Evolutionary conservation across 2,888 invertebrate genomes (phyloP).

Genomic region (Thymelicus lineola): DNA sequence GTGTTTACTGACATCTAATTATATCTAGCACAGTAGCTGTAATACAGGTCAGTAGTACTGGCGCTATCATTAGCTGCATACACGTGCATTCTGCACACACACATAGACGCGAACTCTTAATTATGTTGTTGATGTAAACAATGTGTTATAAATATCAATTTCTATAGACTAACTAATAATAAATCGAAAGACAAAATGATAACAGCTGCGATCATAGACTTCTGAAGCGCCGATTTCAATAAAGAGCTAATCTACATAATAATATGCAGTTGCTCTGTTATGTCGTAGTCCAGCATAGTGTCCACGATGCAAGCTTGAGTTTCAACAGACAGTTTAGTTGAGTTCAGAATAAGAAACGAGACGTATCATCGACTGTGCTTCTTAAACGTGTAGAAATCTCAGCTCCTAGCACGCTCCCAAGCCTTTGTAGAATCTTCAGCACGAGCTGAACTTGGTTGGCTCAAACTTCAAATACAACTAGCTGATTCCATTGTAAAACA

Average conservation of each 20-base stretch:
- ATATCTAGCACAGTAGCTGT: conserved; percentile 1
- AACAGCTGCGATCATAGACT: background rate
- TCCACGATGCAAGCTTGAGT: too few relatives aligned
- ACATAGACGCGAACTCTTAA: too few relatives aligned
- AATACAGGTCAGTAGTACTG: background rate
- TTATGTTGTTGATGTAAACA: background rate
- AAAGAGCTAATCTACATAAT: background rate
- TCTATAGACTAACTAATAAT: background rate
- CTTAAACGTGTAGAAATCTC: too few relatives aligned
- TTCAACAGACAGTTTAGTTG: too few relatives aligned
- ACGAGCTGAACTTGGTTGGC: too few relatives aligned
- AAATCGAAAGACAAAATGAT: background rate
- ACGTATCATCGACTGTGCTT: too few relatives aligned
- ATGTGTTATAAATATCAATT: background rate
- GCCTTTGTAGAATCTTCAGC: too few relatives aligned
- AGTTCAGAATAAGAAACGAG: too few relatives aligned
- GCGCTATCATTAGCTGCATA: background rate
- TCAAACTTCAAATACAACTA: too few relatives aligned
- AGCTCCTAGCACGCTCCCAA: too few relatives aligned
- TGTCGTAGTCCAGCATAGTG: background rate
- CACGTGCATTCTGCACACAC: background rate
- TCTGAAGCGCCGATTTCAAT: background rate
- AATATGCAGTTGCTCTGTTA: background rate
- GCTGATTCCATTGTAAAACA: too few relatives aligned
- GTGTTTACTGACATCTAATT: conserved; percentile 3